phyloP scores from a whole-genome alignment of 2,888 invertebrate species.

The Chrysina gloriosa region DNA sequence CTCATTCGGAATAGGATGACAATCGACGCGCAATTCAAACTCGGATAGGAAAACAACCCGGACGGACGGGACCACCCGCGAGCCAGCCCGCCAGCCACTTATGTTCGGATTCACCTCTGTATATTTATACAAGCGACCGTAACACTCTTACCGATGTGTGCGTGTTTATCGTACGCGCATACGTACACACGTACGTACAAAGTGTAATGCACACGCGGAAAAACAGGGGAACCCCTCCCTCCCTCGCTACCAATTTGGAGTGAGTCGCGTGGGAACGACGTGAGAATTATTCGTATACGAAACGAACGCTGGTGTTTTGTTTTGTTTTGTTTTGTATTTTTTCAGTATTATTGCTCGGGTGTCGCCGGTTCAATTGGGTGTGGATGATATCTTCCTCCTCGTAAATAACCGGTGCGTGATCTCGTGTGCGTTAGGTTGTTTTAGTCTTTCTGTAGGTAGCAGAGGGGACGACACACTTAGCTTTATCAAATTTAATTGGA shows the following conservation, averaged over 20 bases:
- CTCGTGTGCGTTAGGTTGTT: no score
- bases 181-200: neutral
- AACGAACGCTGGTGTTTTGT: neutral
- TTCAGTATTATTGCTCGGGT: conserved; percentile 29
- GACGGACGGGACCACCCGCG: conserved; percentile 19
- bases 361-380: conserved; percentile 16
- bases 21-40: conserved; percentile 29
- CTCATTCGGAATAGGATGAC: conserved; percentile 30
- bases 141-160: no score
- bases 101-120: neutral
- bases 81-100: neutral
- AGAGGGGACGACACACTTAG: no score
- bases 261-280: conserved; percentile 10
- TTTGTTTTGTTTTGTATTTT: conserved; percentile 2
- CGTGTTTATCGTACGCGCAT: neutral
- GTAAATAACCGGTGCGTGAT: no score
- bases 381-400: conserved; percentile 13
- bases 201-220: conserved; percentile 14
- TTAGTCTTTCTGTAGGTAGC: no score
- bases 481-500: no score
- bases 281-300: conserved; percentile 19
- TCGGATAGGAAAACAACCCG: neutral
- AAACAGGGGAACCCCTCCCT: neutral
- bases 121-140: no score
- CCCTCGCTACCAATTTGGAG: neutral